These are phyloP conservation scores for Epinephelus malabaricus DNA, from an alignment of 2,797 vertebrate genomes.

Conservation along the genomic window DNA sequence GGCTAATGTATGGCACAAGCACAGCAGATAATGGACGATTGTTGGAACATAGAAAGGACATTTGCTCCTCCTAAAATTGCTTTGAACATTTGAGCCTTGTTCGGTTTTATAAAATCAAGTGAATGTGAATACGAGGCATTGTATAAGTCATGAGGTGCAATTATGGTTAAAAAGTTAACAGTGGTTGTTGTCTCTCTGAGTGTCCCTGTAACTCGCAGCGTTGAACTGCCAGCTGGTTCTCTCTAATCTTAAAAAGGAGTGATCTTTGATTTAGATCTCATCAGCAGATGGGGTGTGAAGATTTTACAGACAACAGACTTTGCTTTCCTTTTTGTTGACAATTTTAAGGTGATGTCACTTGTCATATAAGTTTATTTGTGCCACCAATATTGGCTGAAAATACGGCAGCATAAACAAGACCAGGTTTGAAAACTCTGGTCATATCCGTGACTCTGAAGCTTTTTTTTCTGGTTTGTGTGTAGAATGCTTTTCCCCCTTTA, in stretches of 20 bases:
- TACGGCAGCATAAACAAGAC: neutral
- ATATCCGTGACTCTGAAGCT: neutral
- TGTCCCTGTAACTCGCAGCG: slow-evolving; percentile 15
- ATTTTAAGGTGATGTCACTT: slow-evolving; percentile 6
- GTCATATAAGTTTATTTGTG: neutral
- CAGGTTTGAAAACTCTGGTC: neutral
- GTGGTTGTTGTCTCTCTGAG: slow-evolving; percentile 18
- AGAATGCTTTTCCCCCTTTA: neutral
- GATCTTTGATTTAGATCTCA: slow-evolving; percentile 44
- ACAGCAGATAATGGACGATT: slow-evolving; percentile 53
- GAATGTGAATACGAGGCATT: slow-evolving; percentile 18
- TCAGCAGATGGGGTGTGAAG: slow-evolving; percentile 29
- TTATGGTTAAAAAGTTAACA: slow-evolving; percentile 37
- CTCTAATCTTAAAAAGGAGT: slow-evolving; percentile 6
- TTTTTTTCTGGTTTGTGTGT: neutral
- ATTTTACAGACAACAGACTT: slow-evolving; percentile 1
- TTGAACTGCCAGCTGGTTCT: slow-evolving; percentile 13
- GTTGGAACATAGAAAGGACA: slow-evolving; percentile 35
- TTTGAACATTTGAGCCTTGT: slow-evolving; percentile 17
- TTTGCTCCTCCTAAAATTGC: slow-evolving; percentile 6
- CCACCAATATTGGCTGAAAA: neutral
- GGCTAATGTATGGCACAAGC: slow-evolving; percentile 58
- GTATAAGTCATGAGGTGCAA: slow-evolving; percentile 41
- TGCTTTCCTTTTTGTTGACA: neutral
- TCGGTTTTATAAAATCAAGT: slow-evolving; percentile 25